Percentiles rank a stretch among this genome's conserved stretches.
Conservation (phyloP, 2,888 invertebrate genomes). For the Caenorhabditis japonica region DNA sequence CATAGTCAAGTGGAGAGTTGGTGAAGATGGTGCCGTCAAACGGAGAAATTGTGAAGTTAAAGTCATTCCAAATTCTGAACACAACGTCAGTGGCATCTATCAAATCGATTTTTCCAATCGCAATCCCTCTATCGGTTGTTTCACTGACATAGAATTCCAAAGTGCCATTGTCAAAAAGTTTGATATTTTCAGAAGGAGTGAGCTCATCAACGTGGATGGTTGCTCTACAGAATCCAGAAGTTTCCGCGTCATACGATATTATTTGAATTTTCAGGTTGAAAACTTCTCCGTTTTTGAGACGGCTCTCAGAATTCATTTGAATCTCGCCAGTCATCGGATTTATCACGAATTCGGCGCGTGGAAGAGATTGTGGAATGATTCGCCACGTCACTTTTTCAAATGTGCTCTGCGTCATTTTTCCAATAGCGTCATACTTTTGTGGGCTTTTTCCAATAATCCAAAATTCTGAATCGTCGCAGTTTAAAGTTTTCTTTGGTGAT, state of each 20-base stretch:
- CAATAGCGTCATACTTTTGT: background rate
- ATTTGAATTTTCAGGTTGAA: slow-evolving; percentile 20
- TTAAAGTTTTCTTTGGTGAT: background rate
- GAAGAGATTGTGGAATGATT: slow-evolving; percentile 46
- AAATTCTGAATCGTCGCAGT: slow-evolving; percentile 4
- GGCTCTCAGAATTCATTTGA: slow-evolving; percentile 20
- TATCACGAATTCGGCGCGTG: slow-evolving; percentile 32
- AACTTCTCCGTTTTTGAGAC: slow-evolving; percentile 8
- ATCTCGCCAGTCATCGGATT: slow-evolving; percentile 56
- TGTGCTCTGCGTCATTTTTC: slow-evolving; percentile 1
- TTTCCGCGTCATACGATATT: slow-evolving; percentile 20
- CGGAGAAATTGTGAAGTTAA: slow-evolving; percentile 41
- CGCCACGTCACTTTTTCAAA: slow-evolving; percentile 38
- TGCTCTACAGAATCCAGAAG: slow-evolving; percentile 10
- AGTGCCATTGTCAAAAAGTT: background rate
- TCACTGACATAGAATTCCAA: slow-evolving; percentile 22
- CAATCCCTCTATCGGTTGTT: slow-evolving; percentile 4
- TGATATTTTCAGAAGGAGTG: background rate
- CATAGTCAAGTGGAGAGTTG: slow-evolving; percentile 52
- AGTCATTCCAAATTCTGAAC: slow-evolving; percentile 34
- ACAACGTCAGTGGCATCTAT: slow-evolving; percentile 1
- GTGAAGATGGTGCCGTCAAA: slow-evolving; percentile 31
- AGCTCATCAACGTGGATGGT: background rate
- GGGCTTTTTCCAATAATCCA: slow-evolving; percentile 9
- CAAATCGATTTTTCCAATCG: slow-evolving; percentile 8